phyloP scores from a whole-genome alignment of 2,797 vertebrate genomes.

The Emydoidea blandingii region DNA sequence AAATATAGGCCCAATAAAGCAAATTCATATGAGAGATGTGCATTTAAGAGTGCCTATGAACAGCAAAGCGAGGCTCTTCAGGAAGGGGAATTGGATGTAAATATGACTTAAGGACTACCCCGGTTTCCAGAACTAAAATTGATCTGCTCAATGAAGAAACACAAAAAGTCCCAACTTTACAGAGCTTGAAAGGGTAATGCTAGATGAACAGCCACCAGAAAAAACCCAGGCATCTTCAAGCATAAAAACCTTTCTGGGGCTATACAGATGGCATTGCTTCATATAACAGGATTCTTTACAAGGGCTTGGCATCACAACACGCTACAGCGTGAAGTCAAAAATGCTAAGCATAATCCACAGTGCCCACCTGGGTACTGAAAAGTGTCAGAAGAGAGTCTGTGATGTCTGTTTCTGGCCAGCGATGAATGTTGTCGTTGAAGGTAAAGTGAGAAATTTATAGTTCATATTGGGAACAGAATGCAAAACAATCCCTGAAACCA shows the following conservation, averaged over 20 bases:
- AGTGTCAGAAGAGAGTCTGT: not conserved
- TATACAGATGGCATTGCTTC: not conserved
- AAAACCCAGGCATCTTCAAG: not conserved
- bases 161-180: not conserved
- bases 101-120: not conserved
- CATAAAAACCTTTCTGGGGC: not conserved
- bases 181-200: not conserved
- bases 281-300: not conserved
- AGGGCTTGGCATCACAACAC: not conserved
- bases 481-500: not conserved
- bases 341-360: not conserved
- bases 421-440: not conserved
- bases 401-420: not conserved
- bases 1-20: not conserved
- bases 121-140: not conserved
- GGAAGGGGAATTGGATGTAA: not conserved
- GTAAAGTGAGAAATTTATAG: not conserved
- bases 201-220: accelerated
- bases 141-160: not conserved
- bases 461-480: not conserved
- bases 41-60: not conserved
- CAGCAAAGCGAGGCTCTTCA: not conserved
- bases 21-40: not conserved
- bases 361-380: not conserved
- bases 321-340: not conserved